Evolutionary conservation across 2,888 invertebrate genomes (phyloP), one percentile per base, ranked within the genome.

Genomic region (Julus scanicus): DNA sequence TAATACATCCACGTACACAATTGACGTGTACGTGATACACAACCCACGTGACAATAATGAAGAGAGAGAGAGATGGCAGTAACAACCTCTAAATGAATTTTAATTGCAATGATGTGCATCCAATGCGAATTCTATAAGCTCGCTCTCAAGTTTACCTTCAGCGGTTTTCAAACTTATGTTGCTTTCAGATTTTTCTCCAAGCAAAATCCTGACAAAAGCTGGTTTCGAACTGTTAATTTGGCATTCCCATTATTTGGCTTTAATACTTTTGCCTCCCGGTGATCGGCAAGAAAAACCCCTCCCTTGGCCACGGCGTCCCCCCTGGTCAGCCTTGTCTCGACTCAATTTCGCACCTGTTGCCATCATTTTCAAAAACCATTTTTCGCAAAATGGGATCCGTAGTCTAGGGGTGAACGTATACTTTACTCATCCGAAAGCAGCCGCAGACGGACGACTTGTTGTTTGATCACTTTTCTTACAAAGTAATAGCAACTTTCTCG

Each of bases 261-360:
- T 44, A 44, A 44, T 44, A 44, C 44, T 8, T 8, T 44, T 63
- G 63, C n/a, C 17, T 13, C 15, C 53, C 49, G 49, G 49, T 53
- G 53, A 13, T 53, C 53, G 53, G 53, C 53, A 53, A 53, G 17
- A 53, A 9, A 49, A 49, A 49, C 53, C 3, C 53, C 63, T 63
- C 6, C n/a, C 63, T 6, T n/a, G 63, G 63, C n/a, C 63, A 63
- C 2, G n/a, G 6, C 63, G 63, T 63, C 63, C n/a, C 13, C 44
- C 13, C 44, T 44, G 44, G 44, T 44, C 44, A 44, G 44, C 44
- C 44, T 44, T 44, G 44, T 44, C 44, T 44, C n/a, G 17, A n/a
- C n/a, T 63, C 63, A 63, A 63, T 63, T 63, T 63, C 63, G 63
- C 63, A 63, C 63, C 63, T 63, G 63, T 63, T 63, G n/a, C 63